A percentile compares a stretch with the other conserved stretches of the same genome.
phyloP scores from a whole-genome alignment of 2,888 invertebrate species.

The Salticus scenicus region DNA sequence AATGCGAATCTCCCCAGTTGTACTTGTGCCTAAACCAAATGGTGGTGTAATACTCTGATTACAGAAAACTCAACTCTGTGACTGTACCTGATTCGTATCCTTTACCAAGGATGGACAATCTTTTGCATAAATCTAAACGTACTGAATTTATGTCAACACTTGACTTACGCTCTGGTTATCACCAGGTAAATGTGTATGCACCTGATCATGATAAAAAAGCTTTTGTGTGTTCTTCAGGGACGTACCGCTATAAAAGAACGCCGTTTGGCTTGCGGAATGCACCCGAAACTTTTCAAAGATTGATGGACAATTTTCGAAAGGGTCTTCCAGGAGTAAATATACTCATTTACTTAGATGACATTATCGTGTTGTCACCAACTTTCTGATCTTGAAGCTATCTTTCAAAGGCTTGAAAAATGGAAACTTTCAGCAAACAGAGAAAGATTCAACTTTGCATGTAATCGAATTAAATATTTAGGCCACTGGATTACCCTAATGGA shows the following conservation, averaged over 20 bases:
- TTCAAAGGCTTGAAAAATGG: constrained; percentile 3
- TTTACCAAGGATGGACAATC: constrained; percentile 12
- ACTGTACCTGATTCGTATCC: constrained; percentile 17
- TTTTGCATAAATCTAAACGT: background rate
- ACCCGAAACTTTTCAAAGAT: constrained; percentile 28
- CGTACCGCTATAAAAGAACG: background rate
- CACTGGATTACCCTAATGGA: constrained; percentile 16
- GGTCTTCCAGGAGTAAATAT: background rate
- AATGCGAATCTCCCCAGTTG: constrained; percentile 30
- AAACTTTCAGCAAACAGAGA: constrained; percentile 28
- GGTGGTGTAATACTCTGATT: background rate
- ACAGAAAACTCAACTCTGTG: constrained; percentile 8
- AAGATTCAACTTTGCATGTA: constrained; percentile 23
- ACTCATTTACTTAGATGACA: constrained; percentile 29
- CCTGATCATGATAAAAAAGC: constrained; percentile 7
- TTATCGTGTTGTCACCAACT: constrained; percentile 7
- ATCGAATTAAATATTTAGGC: constrained; percentile 17
- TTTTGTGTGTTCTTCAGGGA: constrained; percentile 21
- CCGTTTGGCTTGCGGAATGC: constrained; percentile 6
- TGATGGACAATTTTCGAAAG: background rate
- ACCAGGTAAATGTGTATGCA: background rate
- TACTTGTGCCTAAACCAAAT: constrained; percentile 8
- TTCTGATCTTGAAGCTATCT: constrained; percentile 15
- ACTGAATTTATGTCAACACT: background rate
- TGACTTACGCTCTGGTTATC: constrained; percentile 19